A percentile compares a stretch with the other conserved stretches of the same genome.
phyloP scores from a whole-genome alignment of 2,888 invertebrate genomes.

The Nomada ferruginata region DNA sequence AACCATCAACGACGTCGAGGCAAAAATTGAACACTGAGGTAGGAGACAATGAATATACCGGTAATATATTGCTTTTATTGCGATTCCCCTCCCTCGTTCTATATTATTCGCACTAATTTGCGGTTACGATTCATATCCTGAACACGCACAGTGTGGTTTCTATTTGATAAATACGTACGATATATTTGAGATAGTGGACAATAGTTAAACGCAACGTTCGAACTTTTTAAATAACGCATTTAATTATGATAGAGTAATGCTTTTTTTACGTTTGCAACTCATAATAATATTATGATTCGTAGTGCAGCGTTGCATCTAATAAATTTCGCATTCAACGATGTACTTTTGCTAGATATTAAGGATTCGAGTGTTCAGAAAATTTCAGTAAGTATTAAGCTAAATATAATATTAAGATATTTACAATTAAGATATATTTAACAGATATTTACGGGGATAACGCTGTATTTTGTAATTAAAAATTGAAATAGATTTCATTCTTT shows the following conservation, averaged over 20 bases:
- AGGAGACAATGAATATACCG: neutral
- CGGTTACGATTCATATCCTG: conserved; percentile 53
- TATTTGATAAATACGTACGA: conserved; percentile 35
- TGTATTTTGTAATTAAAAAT: no score
- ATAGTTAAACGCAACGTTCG: neutral
- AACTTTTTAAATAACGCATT: neutral
- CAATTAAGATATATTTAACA: no score
- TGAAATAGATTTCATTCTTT: no score
- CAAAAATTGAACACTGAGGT: conserved; percentile 19
- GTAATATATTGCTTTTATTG: conserved; percentile 21
- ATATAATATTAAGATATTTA: no score
- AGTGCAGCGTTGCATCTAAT: no score
- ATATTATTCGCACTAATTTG: conserved; percentile 52
- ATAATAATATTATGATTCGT: neutral
- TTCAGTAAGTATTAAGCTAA: no score
- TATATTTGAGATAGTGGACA: conserved; percentile 32
- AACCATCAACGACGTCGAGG: neutral
- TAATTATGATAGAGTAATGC: neutral
- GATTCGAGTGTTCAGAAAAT: no score
- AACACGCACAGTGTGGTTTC: conserved; percentile 47
- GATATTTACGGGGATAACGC: no score
- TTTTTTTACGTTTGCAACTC: neutral
- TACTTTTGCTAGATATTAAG: no score
- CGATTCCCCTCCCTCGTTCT: conserved; percentile 35
- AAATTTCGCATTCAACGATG: no score